These are phyloP conservation scores for Rhinatrema bivittatum DNA, from an alignment of 2,797 vertebrate species.

Conservation along the genomic window DNA sequence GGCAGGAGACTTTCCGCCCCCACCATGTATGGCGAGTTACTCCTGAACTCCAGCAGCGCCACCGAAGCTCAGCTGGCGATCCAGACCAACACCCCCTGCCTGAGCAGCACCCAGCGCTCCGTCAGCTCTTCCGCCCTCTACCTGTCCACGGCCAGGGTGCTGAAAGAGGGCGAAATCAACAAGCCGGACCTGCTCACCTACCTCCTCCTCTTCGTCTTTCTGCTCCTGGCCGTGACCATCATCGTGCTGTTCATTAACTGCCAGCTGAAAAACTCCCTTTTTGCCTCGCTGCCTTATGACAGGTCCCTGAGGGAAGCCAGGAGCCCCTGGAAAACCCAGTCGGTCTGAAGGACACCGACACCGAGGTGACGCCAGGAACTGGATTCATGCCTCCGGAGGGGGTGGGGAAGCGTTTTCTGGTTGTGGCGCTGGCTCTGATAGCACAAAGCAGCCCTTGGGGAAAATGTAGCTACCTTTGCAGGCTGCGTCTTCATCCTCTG, in stretches of 20 bases:
- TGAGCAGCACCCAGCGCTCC: conserved; percentile 77
- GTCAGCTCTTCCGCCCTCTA: conserved; percentile 82
- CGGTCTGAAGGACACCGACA: conserved; percentile 35
- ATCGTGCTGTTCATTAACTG: conserved; percentile 97
- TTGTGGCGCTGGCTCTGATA: too few relatives aligned
- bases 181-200: conserved; percentile 92
- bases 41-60: conserved; percentile 81
- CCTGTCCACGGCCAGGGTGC: conserved; percentile 74
- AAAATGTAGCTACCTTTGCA: too few relatives aligned
- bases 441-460: too few relatives aligned
- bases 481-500: too few relatives aligned
- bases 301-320: conserved; percentile 88
- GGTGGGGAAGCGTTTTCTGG: neutral
- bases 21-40: conserved; percentile 83
- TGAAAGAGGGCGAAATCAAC: conserved; percentile 81
- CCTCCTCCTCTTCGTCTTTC: conserved; percentile 85
- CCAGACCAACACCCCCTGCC: conserved; percentile 71
- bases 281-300: conserved; percentile 92
- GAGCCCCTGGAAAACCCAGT: conserved; percentile 82
- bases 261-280: conserved; percentile 93
- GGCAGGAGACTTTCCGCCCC: conserved; percentile 19
- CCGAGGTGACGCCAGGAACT: neutral
- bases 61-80: conserved; percentile 74
- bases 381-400: too few relatives aligned
- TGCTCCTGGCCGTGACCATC: conserved; percentile 84